These are phyloP conservation scores for Diploptera punctata DNA, from an alignment of 2,888 invertebrate species.

Conservation along the genomic window DNA sequence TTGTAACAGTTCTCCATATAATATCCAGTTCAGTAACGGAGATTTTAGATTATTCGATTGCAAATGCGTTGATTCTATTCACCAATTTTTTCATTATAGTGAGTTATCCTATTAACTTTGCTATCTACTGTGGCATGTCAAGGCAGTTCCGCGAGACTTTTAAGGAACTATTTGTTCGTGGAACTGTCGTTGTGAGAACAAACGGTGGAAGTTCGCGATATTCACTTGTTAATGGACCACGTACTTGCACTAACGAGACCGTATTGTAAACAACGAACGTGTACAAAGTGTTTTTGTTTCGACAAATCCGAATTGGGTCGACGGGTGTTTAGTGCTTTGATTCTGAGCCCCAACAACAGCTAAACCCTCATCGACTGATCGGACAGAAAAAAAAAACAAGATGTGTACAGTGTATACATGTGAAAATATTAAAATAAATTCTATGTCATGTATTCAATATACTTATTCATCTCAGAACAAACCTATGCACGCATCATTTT, in stretches of 20 bases:
- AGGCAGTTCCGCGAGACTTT: slow-evolving; percentile 94
- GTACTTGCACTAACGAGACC: slow-evolving; percentile 81
- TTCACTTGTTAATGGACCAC: slow-evolving; percentile 81
- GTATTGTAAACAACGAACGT: slow-evolving; percentile 75
- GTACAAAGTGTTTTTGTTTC: too few relatives aligned
- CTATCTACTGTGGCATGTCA: slow-evolving; percentile 96
- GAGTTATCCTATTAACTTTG: slow-evolving; percentile 93
- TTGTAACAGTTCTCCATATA: slow-evolving; percentile 83
- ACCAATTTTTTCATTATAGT: slow-evolving; percentile 92
- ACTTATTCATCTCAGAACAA: too few relatives aligned
- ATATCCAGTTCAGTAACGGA: slow-evolving; percentile 75
- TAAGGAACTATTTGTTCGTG: slow-evolving; percentile 77
- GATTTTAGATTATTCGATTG: slow-evolving; percentile 77
- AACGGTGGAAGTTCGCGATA: slow-evolving; percentile 78
- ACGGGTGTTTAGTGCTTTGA: too few relatives aligned
- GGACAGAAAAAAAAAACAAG: too few relatives aligned
- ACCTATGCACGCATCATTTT: too few relatives aligned
- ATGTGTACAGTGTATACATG: too few relatives aligned
- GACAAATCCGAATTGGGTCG: too few relatives aligned
- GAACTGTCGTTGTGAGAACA: slow-evolving; percentile 64
- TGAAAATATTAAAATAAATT: too few relatives aligned
- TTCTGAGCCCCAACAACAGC: too few relatives aligned
- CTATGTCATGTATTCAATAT: too few relatives aligned
- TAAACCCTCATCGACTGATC: too few relatives aligned
- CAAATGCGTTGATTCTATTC: slow-evolving; percentile 78